Conservation (phyloP, 2,113 vertebrate species). For the Epinephelus moara region DNA sequence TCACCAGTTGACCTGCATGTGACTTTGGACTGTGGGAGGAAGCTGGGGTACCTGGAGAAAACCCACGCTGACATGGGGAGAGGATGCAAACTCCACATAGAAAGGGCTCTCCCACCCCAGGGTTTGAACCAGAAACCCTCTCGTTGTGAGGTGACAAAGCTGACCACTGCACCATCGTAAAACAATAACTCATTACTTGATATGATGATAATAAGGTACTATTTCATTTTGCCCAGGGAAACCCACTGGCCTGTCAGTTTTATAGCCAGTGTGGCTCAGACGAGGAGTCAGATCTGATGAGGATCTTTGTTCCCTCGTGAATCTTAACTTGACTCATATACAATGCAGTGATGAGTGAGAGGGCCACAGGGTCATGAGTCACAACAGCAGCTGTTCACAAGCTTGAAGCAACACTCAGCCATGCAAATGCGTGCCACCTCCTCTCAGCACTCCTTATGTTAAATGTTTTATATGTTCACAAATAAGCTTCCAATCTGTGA, state of each 20-base stretch:
- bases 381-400: constrained; percentile 14
- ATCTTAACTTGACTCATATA: constrained; percentile 3
- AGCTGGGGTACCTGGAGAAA: too few relatives aligned
- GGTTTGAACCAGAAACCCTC: too few relatives aligned
- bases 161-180: background rate
- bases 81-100: too few relatives aligned
- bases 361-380: constrained; percentile 13
- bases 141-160: too few relatives aligned
- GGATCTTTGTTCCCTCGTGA: background rate
- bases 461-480: background rate
- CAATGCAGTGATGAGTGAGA: background rate
- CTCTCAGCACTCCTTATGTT: background rate
- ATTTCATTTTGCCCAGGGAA: background rate
- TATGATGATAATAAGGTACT: background rate
- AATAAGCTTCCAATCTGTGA: background rate
- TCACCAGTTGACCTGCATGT: too few relatives aligned
- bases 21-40: too few relatives aligned
- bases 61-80: too few relatives aligned
- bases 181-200: background rate
- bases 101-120: too few relatives aligned
- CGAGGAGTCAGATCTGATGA: background rate
- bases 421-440: background rate
- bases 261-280: background rate
- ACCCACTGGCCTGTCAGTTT: background rate
- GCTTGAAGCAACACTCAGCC: background rate